Evolutionary conservation across 2,113 vertebrate species (phyloP).

Genomic region (Capreolus pygargus): DNA sequence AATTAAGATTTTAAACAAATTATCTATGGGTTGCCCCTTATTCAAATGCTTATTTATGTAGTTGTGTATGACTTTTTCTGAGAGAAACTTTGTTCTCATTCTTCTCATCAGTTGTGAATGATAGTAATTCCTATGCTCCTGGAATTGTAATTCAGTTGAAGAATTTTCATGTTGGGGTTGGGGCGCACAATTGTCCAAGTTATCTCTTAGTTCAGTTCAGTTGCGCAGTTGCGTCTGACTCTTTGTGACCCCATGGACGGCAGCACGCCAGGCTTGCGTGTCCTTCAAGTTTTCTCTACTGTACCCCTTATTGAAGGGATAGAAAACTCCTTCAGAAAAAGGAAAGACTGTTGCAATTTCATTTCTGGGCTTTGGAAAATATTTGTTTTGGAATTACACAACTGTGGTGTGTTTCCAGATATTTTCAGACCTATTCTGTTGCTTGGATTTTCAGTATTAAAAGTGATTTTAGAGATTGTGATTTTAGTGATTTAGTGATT

Average conservation of each 20-base stretch:
- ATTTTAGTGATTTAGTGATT: not conserved
- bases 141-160: constrained; percentile 19
- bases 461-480: not conserved
- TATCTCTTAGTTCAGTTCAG: not conserved
- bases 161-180: not conserved
- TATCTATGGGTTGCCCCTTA: constrained; percentile 57
- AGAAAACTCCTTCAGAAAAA: not conserved
- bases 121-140: constrained; percentile 23
- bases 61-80: constrained; percentile 44
- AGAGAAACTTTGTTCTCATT: constrained; percentile 42
- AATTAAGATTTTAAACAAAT: constrained; percentile 74
- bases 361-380: not conserved
- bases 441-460: not conserved
- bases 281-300: not conserved
- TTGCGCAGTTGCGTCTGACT: not conserved
- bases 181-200: not conserved
- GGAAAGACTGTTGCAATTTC: not conserved
- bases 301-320: not conserved
- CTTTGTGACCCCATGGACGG: not conserved
- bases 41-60: constrained; percentile 62
- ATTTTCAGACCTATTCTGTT: not conserved
- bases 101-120: constrained; percentile 44
- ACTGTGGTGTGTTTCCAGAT: not conserved
- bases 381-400: constrained; percentile 22
- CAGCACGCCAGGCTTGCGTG: not conserved